phyloP scores from a whole-genome alignment of 2,888 invertebrate genomes.

The Miltochrista miniata region DNA sequence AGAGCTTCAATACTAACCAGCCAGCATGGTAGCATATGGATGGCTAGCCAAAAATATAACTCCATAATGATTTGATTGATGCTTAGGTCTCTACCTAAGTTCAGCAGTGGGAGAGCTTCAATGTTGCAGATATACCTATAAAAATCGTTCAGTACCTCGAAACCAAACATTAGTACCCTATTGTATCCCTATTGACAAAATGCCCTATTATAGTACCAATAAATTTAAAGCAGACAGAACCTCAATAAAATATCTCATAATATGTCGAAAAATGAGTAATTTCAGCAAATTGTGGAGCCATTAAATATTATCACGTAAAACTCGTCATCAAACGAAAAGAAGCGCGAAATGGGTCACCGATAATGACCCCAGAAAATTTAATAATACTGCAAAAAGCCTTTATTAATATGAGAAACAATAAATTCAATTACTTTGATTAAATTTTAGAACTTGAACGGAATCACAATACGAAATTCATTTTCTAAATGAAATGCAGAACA shows the following conservation, averaged over 20 bases:
- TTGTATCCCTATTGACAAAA: too few species aligned
- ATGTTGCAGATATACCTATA: too few species aligned
- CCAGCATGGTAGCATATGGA: too few species aligned
- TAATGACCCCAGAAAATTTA: slow-evolving; percentile 12
- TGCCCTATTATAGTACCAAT: too few species aligned
- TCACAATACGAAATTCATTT: slow-evolving; percentile 31
- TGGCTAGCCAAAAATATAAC: too few species aligned
- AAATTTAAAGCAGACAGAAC: not conserved
- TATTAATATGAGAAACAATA: slow-evolving; percentile 32
- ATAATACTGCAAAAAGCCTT: slow-evolving; percentile 18
- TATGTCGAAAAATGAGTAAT: not conserved
- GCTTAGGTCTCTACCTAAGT: too few species aligned
- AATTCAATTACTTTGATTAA: slow-evolving; percentile 35
- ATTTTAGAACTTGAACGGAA: slow-evolving; percentile 29
- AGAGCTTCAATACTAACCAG: too few species aligned
- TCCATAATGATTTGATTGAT: too few species aligned
- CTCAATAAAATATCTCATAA: not conserved
- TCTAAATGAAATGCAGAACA: slow-evolving; percentile 28
- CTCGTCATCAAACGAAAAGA: not conserved
- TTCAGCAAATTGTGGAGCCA: not conserved
- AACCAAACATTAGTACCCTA: too few species aligned
- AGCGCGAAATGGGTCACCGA: not conserved
- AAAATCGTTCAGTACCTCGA: too few species aligned
- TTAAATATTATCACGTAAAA: not conserved
- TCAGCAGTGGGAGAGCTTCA: too few species aligned